A percentile compares a stretch with the other conserved stretches of the same genome.
Evolutionary conservation across 2,113 vertebrate genomes (phyloP).

Genomic region (Nyctereutes procyonoides): DNA sequence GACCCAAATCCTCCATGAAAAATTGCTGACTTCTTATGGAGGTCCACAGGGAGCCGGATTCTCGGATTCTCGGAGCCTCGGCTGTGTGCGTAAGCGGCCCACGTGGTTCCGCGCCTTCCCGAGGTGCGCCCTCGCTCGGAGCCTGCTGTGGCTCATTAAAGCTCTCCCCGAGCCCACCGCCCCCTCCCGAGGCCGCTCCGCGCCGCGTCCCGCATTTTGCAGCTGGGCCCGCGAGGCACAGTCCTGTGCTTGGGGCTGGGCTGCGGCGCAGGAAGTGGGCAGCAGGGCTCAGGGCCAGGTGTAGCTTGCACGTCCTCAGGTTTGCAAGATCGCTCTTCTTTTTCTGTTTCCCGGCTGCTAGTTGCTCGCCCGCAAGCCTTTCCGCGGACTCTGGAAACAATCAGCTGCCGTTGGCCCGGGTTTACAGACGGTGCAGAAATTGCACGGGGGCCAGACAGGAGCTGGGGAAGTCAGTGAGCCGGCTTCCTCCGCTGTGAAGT

Average conservation of each 20-base stretch:
- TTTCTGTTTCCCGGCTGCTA: neutral
- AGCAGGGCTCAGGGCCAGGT: neutral
- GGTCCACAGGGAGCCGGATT: neutral
- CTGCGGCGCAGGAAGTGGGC: neutral
- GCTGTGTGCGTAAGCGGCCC: neutral
- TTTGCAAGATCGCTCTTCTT: neutral
- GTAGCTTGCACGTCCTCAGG: neutral
- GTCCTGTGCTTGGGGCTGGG: neutral
- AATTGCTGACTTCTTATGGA: constrained; percentile 3
- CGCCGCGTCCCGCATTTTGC: neutral
- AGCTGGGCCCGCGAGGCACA: neutral
- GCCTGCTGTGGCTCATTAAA: neutral
- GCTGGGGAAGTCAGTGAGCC: constrained; percentile 5
- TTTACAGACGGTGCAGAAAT: constrained; percentile 11
- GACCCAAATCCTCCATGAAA: constrained; percentile 58
- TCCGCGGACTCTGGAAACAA: neutral
- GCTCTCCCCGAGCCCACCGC: neutral
- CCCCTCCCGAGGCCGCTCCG: neutral
- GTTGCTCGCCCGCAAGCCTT: neutral
- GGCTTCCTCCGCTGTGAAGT: neutral
- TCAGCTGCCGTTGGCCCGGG: neutral
- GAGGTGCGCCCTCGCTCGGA: neutral
- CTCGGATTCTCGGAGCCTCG: neutral
- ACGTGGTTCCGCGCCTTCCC: neutral
- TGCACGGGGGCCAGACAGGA: constrained; percentile 27